Percentiles rank a stretch among this genome's conserved stretches.
phyloP scores from a whole-genome alignment of 2,888 invertebrate genomes.

The Nemotelus pantherinus region DNA sequence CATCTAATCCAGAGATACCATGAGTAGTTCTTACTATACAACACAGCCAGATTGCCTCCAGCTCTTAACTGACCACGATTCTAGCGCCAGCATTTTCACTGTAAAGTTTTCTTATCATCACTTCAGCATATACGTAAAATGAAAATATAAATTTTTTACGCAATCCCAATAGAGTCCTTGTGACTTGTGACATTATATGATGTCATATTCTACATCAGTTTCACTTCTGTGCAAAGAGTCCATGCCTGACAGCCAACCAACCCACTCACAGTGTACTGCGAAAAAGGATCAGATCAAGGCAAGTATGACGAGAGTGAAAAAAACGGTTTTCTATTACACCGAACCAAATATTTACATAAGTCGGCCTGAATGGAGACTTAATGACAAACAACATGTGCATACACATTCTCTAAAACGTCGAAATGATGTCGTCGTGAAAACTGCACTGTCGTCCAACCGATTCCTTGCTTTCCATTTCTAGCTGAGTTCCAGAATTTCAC shows the following conservation, averaged over 20 bases:
- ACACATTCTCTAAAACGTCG: slow-evolving; percentile 23
- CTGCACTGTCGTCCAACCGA: background rate
- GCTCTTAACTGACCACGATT: slow-evolving; percentile 28
- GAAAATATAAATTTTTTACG: slow-evolving; percentile 42
- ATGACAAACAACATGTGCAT: slow-evolving; percentile 46
- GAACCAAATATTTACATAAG: slow-evolving; percentile 53
- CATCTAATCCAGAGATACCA: no score
- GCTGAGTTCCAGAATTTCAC: slow-evolving; percentile 4
- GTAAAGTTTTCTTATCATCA: slow-evolving; percentile 32
- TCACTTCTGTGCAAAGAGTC: background rate
- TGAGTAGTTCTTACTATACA: no score
- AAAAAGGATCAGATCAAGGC: slow-evolving; percentile 40
- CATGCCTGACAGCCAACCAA: background rate
- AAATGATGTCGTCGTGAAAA: slow-evolving; percentile 34
- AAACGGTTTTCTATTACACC: slow-evolving; percentile 53
- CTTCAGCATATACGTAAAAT: slow-evolving; percentile 27
- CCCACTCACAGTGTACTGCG: background rate
- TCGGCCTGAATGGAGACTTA: slow-evolving; percentile 49
- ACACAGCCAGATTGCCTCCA: no score
- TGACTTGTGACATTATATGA: slow-evolving; percentile 24
- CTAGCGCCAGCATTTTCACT: background rate
- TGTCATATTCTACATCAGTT: slow-evolving; percentile 26
- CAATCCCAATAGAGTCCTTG: slow-evolving; percentile 36
- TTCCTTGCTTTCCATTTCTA: background rate
- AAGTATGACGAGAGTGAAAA: slow-evolving; percentile 3